Base-by-base conservation (phyloP, 2,113 vertebrate species). In the Atlantisia rogersi region DNA sequence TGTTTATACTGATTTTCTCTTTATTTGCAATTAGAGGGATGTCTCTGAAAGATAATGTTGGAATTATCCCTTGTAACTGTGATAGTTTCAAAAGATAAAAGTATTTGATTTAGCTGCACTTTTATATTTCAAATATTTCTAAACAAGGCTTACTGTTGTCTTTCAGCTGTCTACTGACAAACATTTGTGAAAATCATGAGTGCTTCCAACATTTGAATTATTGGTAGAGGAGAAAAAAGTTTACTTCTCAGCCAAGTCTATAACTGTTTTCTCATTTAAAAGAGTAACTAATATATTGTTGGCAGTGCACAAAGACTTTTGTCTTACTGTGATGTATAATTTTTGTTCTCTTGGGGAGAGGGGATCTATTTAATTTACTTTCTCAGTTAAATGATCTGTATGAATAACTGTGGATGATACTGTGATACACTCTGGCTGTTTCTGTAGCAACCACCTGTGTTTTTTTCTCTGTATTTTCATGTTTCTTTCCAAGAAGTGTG, bases 391-490 rank as follows among this genome's bases (percentile, higher is more conserved):
- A 35, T 84, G 39, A 88, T 89, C 52, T 90, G 42, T 85, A 11
- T 77, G 76, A 88, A 75, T 52, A 96, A 78, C 46, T 70, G 50
- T 50, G 52, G 73, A 48, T 92, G 40, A 55, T 74, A 35, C 76
- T 67, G 86, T 63, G 86, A 91, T 82, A 70, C 12, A 60, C 50
- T 90, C 44, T 39, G 58, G 35, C 70, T 91, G 88, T 96, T 95
- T 94, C 91, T 95, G 77, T 97, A 94, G 83, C 91, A 94, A 92
- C 88, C 59, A 92, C 73, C 68, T 83, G 40, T 81, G 35, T 6
- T 3, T 67, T 40, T 91, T 86, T 48, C n/a, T 65, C 46, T 88
- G 31, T 31, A 26, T 86, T 92, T 93, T 92, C 80, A 88, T 5
- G 7, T 86, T 82, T 78, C 83, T 92, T 94, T 86, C 69, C 56